Base-by-base conservation (phyloP, 2,888 invertebrate genomes). In the Melinopterus prodromus region DNA sequence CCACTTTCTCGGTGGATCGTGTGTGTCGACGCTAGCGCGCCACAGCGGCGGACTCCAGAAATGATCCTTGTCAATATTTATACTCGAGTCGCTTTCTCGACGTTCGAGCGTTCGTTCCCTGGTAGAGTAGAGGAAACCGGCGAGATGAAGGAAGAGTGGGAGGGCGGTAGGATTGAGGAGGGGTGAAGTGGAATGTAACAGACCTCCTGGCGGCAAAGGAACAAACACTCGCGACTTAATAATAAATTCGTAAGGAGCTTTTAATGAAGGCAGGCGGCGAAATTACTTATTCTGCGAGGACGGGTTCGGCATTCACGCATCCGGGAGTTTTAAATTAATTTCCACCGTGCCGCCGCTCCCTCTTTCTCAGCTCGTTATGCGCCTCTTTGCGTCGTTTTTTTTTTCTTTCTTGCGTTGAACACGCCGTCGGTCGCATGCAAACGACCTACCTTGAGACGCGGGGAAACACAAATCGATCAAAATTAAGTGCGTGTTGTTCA, bases 51-150 rank as follows among this genome's bases (percentile, higher is more conserved):
- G 53, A 53, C 53, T 53, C 12, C 53, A 53, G 53, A 53, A 53
- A 53, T 53, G 12, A 53, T 53, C 53, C 53, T 12, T 53, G 53
- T 53, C 53, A 53, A 53, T 53, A 53, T 53, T 53, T 53, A 53
- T 53, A 53, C 53, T 53, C 53, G 53, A 53, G 53, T 53, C 53
- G 53, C 53, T 53, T 53, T 53, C 53, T 53, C 53, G 53, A 53
- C 53, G 53, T 53, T 26, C 26, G 26, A 26, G 26, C 53, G 53
- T 7, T 38, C 38, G 38, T 38, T 26, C 26, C 26, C 26, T 26
- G 26, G 26, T 26, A 26, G 26, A 26, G 26, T 2, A 26, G 3
- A 26, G 26, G 26, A 26, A 26, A 26, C 26, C 9, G 53, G 53
- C 53, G 53, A 53, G 53, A 53, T 53, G 53, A 53, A 53, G 7